Conservation (phyloP, 2,888 invertebrate species). For the Campoplex nolae region DNA sequence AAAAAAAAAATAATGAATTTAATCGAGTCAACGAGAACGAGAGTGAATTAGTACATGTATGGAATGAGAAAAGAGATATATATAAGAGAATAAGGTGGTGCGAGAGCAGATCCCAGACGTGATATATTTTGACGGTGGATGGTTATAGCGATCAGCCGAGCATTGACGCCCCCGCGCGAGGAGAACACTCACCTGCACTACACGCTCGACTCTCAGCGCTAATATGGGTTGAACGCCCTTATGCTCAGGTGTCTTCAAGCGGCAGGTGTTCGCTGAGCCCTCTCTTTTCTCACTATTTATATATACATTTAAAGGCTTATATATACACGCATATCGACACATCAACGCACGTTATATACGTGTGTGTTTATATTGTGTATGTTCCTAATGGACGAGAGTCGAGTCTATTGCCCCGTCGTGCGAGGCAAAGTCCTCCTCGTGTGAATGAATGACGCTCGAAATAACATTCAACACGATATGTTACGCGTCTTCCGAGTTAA, state of each 20-base stretch:
- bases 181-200: slow-evolving; percentile 48
- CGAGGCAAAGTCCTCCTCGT: slow-evolving; percentile 7
- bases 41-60: slow-evolving; percentile 5
- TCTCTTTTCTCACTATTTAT: slow-evolving; percentile 31
- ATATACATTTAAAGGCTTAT: background rate
- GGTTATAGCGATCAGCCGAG: slow-evolving; percentile 56
- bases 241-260: slow-evolving; percentile 68
- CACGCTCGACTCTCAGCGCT: slow-evolving; percentile 39
- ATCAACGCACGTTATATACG: background rate
- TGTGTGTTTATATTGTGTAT: slow-evolving; percentile 19
- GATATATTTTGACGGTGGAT: slow-evolving; percentile 55
- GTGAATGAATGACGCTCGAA: slow-evolving; percentile 56
- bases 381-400: slow-evolving; percentile 28
- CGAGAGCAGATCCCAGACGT: slow-evolving; percentile 43
- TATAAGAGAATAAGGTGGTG: slow-evolving; percentile 14
- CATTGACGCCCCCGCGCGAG: slow-evolving; percentile 63
- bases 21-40: background rate
- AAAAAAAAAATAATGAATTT: background rate
- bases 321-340: slow-evolving; percentile 2
- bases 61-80: background rate
- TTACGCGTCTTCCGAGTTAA: background rate
- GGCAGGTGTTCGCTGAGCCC: slow-evolving; percentile 66
- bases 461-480: slow-evolving; percentile 25
- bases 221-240: slow-evolving; percentile 69
- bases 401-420: slow-evolving; percentile 41